Percentiles rank a stretch among this genome's conserved stretches.
These are phyloP conservation scores for Bradysia coprophila DNA, from an alignment of 1,140 invertebrate species.

Conservation along the genomic window DNA sequence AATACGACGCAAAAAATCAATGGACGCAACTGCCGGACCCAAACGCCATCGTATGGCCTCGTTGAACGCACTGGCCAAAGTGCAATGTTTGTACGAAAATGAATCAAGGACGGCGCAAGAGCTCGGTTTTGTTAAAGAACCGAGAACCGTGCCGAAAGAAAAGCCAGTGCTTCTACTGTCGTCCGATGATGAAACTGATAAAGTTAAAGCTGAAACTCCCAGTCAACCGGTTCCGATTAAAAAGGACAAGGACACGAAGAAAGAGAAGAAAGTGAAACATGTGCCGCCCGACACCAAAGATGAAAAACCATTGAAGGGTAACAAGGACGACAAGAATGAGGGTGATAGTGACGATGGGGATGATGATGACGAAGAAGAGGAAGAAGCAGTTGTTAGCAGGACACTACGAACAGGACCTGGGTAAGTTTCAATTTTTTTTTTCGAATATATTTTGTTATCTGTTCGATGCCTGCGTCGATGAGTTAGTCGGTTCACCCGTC, in stretches of 20 bases:
- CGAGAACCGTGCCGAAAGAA: conserved; percentile 2
- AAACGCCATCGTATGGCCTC: conserved; percentile 72
- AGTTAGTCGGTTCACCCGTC: too few species aligned
- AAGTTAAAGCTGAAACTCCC: conserved; percentile 7
- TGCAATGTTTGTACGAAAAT: conserved; percentile 80
- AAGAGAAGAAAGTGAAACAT: too few species aligned
- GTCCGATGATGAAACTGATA: conserved; percentile 23
- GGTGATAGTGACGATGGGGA: neutral
- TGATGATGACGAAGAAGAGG: neutral
- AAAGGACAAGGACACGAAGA: conserved; percentile 7
- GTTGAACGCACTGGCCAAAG: conserved; percentile 77
- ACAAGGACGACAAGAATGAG: too few species aligned
- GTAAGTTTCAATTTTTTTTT: too few species aligned
- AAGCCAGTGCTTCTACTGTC: neutral
- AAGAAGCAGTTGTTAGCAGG: conserved; percentile 12
- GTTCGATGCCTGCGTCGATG: too few species aligned
- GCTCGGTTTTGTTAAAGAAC: conserved; percentile 23
- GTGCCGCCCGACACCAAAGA: too few species aligned
- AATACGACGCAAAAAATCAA: neutral
- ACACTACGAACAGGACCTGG: conserved; percentile 52
- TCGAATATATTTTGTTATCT: too few species aligned
- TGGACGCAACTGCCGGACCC: conserved; percentile 27
- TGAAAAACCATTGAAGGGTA: too few species aligned
- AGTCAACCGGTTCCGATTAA: conserved; percentile 20
- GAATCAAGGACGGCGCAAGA: conserved; percentile 54